Base-by-base conservation (phyloP, 2,888 invertebrate genomes). In the Margaritifera margaritifera region DNA sequence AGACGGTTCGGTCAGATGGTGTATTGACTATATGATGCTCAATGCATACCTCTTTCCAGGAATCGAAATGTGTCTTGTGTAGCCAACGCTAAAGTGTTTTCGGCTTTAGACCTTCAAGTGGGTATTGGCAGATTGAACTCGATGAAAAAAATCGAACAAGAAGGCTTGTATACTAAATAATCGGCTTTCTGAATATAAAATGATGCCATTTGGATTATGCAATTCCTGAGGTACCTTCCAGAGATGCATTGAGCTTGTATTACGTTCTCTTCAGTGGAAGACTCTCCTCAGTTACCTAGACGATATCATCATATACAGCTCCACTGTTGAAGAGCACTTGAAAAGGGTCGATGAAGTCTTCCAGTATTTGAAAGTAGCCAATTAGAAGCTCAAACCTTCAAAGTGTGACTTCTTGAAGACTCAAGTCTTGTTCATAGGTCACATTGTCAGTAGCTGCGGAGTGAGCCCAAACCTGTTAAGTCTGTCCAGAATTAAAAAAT, bases 301-400 rank as follows among this genome's bases (percentile, higher is more conserved):
- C n/a, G 75, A 72, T 22, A 61, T 75, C 4, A 72, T 75, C 42
- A 51, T 72, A 2, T 56, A 52, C 2, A 64, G 65, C 3, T 25
- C 58, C 0, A 63, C 42, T 19, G 20, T 71, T 18, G 62, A 68
- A 3, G 68, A 71, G 53, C 77, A 79, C 42, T 11, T 75, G 18
- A 4, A 63, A 18, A n/a, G 64, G 19, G 25, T 80, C 25, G 54
- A 62, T 22, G 64, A 72, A 55, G 70, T 75, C 25, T 66, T 80
- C 20, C 4, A 4, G 20, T 50, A 68, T 57, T 50, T 78, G 15
- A 20, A 42, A 11, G 51, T 62, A 1, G 60, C 63, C 18, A 68
- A 71, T 11, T 63, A 77, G 22, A 78, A 74, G 58, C 61, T 71
- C 6, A 74, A 72, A 64, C 71, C 63, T 24, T 58, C 57, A 19